These are phyloP conservation scores for Apogon hyalosoma DNA, from an alignment of 2,797 vertebrate species.

Conservation along the genomic window DNA sequence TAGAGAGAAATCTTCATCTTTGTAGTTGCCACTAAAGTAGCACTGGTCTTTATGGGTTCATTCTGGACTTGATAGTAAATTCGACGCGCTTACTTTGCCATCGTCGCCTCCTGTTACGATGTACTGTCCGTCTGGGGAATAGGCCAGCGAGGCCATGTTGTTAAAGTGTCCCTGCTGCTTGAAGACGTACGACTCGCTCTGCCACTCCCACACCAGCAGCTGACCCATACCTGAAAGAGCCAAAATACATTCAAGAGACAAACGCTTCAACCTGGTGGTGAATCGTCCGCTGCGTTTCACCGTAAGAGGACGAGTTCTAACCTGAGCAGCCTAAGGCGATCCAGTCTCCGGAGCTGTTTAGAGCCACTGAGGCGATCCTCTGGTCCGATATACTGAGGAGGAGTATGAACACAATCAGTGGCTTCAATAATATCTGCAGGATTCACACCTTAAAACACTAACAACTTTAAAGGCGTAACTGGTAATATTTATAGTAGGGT, in stretches of 20 bases:
- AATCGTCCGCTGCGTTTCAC: no score
- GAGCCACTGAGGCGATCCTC: slow-evolving; percentile 87
- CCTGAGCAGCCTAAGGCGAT: slow-evolving; percentile 95
- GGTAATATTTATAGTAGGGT: no score
- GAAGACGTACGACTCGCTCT: slow-evolving; percentile 96
- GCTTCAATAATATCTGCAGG: neutral
- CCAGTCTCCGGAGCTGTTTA: slow-evolving; percentile 95
- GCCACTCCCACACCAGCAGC: slow-evolving; percentile 99
- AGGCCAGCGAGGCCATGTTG: slow-evolving; percentile 94
- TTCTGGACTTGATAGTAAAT: neutral
- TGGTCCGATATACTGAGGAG: slow-evolving; percentile 93
- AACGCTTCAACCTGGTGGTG: no score
- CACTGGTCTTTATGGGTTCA: no score
- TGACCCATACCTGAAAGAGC: slow-evolving; percentile 89
- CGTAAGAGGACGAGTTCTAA: slow-evolving; percentile 52
- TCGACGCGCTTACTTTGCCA: slow-evolving; percentile 86
- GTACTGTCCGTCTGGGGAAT: slow-evolving; percentile 95
- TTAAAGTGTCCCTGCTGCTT: slow-evolving; percentile 99
- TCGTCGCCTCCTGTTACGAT: slow-evolving; percentile 94
- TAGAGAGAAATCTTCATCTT: no score
- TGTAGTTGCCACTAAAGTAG: no score
- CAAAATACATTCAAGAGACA: neutral
- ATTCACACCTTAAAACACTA: no score
- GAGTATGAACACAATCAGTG: neutral
- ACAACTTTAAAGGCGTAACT: no score